A percentile compares a stretch with the other conserved stretches of the same genome.
phyloP scores from a whole-genome alignment of 1,140 invertebrate species.

The Neomicropteryx cornuta region DNA sequence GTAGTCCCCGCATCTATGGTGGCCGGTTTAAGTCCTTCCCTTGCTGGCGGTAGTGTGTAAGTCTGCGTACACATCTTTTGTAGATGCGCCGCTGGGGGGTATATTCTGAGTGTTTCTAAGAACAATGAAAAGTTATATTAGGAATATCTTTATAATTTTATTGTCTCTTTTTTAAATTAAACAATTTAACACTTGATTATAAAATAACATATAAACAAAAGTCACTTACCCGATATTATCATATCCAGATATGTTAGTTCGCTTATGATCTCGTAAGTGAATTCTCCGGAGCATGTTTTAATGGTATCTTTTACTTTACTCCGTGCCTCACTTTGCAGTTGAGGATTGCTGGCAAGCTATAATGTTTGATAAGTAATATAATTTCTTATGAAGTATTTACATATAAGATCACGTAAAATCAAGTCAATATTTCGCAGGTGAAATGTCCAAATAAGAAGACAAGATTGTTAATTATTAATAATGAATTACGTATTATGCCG shows the following conservation, averaged over 20 bases:
- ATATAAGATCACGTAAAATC: neutral
- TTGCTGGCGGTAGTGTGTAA: conserved; percentile 3
- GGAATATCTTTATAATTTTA: neutral
- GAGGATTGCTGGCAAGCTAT: conserved; percentile 13
- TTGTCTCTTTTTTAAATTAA: neutral
- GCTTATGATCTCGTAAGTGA: conserved; percentile 10
- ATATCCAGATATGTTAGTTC: conserved; percentile 11
- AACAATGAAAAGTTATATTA: neutral
- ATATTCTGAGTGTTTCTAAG: neutral
- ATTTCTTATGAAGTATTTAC: neutral
- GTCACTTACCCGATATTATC: conserved; percentile 8
- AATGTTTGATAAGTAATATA: neutral
- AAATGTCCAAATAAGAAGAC: neutral
- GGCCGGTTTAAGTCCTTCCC: conserved; percentile 5
- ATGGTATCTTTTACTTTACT: conserved; percentile 9
- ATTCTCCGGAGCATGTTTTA: conserved; percentile 7
- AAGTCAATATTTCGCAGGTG: neutral
- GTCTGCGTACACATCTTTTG: neutral
- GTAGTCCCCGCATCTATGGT: conserved; percentile 22
- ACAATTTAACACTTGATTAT: neutral
- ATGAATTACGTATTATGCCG: neutral
- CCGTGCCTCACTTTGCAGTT: conserved; percentile 10
- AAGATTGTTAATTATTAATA: neutral
- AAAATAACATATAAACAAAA: neutral
- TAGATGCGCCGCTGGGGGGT: neutral